Conservation (phyloP, 2,888 invertebrate species). For the Tubulanus polymorphus region DNA sequence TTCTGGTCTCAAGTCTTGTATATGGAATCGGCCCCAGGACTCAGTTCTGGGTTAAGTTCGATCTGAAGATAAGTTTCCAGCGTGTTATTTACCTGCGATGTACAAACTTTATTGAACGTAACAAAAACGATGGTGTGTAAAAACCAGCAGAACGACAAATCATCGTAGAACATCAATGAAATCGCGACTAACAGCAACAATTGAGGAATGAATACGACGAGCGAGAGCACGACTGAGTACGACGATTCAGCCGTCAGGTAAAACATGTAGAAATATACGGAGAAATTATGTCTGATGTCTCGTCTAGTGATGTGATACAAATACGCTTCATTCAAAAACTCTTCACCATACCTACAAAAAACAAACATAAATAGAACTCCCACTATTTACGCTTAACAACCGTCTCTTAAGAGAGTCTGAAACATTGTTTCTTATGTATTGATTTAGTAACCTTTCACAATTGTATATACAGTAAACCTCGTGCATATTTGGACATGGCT, state of each 20-base stretch:
- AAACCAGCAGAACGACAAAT: slow-evolving; percentile 81
- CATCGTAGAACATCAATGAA: slow-evolving; percentile 49
- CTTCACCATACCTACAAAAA: slow-evolving; percentile 69
- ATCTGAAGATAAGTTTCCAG: too few relatives aligned
- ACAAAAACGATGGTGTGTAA: slow-evolving; percentile 83
- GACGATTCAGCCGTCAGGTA: slow-evolving; percentile 61
- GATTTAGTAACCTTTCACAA: too few relatives aligned
- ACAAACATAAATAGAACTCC: slow-evolving; percentile 4
- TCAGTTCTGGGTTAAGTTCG: too few relatives aligned
- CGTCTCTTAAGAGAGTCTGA: too few relatives aligned
- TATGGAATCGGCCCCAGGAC: too few relatives aligned
- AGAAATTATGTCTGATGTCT: slow-evolving; percentile 94
- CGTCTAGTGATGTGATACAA: slow-evolving; percentile 84
- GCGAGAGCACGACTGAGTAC: slow-evolving; percentile 58
- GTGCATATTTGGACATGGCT: too few relatives aligned
- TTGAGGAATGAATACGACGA: slow-evolving; percentile 66
- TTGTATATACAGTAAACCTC: too few relatives aligned
- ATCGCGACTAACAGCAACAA: slow-evolving; percentile 55
- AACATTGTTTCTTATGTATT: too few relatives aligned
- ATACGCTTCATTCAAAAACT: slow-evolving; percentile 85
- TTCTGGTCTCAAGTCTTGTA: too few relatives aligned
- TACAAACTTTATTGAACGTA: slow-evolving; percentile 89
- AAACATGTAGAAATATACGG: slow-evolving; percentile 86
- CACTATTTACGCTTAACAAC: too few relatives aligned
- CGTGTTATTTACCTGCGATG: slow-evolving; percentile 73